These are phyloP conservation scores for Sebastes hubbsi DNA, from an alignment of 2,797 vertebrate species.

Conservation along the genomic window DNA sequence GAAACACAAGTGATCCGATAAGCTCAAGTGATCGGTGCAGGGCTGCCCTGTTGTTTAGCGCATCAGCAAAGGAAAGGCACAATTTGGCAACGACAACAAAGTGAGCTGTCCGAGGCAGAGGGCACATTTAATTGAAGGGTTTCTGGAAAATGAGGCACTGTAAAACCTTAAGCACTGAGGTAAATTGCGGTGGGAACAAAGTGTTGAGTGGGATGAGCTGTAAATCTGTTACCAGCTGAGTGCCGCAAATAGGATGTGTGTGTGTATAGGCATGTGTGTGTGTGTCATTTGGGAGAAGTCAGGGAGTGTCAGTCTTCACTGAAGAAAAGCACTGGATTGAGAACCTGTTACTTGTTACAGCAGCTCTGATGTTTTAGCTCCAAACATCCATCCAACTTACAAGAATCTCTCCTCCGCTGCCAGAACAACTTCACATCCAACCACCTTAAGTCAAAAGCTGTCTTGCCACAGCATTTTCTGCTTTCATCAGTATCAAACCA, in stretches of 20 bases:
- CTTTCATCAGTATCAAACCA: conserved; percentile 31
- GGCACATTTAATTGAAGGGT: conserved; percentile 63
- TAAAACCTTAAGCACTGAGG: conserved; percentile 70
- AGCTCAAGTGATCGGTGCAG: conserved; percentile 35
- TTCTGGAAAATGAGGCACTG: conserved; percentile 54
- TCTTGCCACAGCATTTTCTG: neutral
- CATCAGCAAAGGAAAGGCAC: conserved; percentile 61
- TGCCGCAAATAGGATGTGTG: conserved; percentile 12
- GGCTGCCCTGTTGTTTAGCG: conserved; percentile 61
- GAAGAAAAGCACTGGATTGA: neutral
- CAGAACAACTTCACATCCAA: conserved; percentile 21
- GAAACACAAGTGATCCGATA: conserved; percentile 52
- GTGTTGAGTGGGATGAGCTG: conserved; percentile 58
- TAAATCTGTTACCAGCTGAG: conserved; percentile 70
- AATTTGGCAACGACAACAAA: conserved; percentile 68
- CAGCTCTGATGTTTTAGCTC: neutral
- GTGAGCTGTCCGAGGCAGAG: conserved; percentile 48
- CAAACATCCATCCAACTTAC: neutral
- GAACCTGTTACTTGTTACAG: conserved; percentile 9
- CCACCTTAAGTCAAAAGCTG: conserved; percentile 20
- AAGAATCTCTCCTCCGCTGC: conserved; percentile 7
- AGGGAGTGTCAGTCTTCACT: neutral
- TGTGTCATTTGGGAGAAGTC: conserved; percentile 4
- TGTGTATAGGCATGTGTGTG: neutral
- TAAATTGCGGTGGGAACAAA: conserved; percentile 67